These are phyloP conservation scores for Geococcyx californianus DNA, from an alignment of 2,113 vertebrate genomes.

Conservation along the genomic window DNA sequence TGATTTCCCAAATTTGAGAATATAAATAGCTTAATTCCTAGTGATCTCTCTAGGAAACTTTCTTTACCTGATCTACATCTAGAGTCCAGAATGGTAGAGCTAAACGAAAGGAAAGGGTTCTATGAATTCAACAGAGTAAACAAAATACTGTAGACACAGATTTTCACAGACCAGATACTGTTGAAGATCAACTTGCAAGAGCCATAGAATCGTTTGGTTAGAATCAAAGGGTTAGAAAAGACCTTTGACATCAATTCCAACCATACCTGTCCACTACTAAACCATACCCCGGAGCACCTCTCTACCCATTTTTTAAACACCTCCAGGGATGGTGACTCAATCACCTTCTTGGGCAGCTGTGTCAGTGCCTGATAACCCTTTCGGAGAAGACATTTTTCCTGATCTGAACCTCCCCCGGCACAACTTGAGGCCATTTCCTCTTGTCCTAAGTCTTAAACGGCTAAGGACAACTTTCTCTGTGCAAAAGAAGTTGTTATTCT, in stretches of 20 bases:
- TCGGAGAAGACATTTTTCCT: too few species aligned
- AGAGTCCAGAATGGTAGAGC: neutral
- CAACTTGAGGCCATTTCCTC: too few species aligned
- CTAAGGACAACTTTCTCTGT: neutral
- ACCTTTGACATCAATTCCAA: too few species aligned
- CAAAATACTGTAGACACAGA: neutral
- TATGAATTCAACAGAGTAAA: neutral
- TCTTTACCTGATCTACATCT: neutral
- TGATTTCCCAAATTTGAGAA: neutral
- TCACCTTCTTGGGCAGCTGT: too few species aligned
- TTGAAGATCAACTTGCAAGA: neutral
- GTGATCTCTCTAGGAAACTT: neutral
- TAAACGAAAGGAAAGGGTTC: neutral
- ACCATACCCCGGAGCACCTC: too few species aligned
- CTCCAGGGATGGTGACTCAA: too few species aligned
- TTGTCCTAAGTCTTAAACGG: neutral
- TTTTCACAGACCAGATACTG: neutral
- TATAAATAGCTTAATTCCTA: conserved; percentile 3
- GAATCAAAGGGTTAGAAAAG: too few species aligned
- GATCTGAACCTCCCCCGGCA: too few species aligned
- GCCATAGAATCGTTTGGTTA: too few species aligned
- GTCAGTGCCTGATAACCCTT: too few species aligned
- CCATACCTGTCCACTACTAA: too few species aligned
- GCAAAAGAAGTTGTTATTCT: neutral
- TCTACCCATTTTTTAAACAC: too few species aligned